A percentile compares a stretch with the other conserved stretches of the same genome.
phyloP scores from a whole-genome alignment of 2,113 vertebrate genomes.

The Nyctibius bracteatus region DNA sequence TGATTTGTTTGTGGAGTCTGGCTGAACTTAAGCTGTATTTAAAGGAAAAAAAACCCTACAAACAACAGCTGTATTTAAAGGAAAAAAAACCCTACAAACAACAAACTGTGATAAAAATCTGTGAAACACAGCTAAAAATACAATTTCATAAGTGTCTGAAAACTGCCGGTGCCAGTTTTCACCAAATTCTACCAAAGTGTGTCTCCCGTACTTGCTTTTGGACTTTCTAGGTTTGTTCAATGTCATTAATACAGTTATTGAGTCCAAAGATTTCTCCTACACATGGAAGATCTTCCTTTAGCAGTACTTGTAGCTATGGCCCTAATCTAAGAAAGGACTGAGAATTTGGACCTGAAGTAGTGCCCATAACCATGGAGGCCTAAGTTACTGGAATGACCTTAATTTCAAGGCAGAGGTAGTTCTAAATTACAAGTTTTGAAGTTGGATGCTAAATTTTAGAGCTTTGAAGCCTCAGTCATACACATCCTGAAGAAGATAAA shows the following conservation, averaged over 20 bases:
- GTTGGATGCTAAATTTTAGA: neutral
- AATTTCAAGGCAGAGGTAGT: neutral
- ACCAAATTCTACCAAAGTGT: neutral
- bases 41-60: neutral
- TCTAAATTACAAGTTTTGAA: neutral
- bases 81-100: too few relatives aligned
- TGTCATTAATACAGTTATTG: neutral
- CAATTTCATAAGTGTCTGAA: neutral
- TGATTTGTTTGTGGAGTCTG: neutral
- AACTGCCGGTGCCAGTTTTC: neutral
- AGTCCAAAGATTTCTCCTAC: neutral
- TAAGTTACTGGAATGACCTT: neutral
- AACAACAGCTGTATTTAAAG: too few relatives aligned
- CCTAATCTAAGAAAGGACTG: too few relatives aligned
- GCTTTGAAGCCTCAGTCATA: neutral
- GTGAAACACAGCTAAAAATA: neutral
- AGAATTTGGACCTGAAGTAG: neutral
- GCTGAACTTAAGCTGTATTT: neutral
- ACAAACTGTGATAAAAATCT: neutral
- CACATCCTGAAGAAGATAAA: neutral
- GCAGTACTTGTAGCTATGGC: accelerated
- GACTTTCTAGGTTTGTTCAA: neutral
- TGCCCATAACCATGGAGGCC: neutral
- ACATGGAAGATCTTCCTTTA: accelerated
- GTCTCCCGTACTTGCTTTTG: neutral